These are phyloP conservation scores for Embidobia sp. DNA, from an alignment of 2,888 invertebrate species.

Conservation along the genomic window DNA sequence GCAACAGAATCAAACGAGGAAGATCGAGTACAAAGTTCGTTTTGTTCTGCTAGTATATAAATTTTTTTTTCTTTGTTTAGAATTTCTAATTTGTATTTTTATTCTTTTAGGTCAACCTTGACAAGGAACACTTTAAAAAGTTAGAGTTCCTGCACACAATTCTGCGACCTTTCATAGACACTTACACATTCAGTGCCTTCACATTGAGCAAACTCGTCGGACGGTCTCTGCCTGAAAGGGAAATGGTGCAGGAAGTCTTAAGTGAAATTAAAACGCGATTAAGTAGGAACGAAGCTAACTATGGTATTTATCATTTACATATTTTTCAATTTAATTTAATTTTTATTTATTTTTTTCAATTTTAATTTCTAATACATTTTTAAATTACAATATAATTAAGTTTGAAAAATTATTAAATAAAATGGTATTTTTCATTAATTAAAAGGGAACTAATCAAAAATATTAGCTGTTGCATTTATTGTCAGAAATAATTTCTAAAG, in stretches of 20 bases:
- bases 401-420: too few relatives aligned
- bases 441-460: too few relatives aligned
- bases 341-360: too few relatives aligned
- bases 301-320: too few relatives aligned
- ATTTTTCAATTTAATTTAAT: too few relatives aligned
- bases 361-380: too few relatives aligned
- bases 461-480: too few relatives aligned
- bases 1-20: conserved; percentile 52
- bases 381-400: too few relatives aligned
- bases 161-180: conserved; percentile 88
- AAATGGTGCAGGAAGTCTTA: conserved; percentile 86
- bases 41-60: conserved; percentile 38
- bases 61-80: background rate
- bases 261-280: conserved; percentile 86
- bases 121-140: conserved; percentile 75
- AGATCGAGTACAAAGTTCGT: conserved; percentile 75
- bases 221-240: conserved; percentile 85
- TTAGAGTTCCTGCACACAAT: conserved; percentile 84
- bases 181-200: conserved; percentile 87
- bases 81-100: background rate
- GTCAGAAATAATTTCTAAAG: too few relatives aligned
- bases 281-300: conserved; percentile 84
- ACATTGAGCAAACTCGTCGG: conserved; percentile 84
- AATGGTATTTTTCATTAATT: too few relatives aligned
- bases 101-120: conserved; percentile 74